Evolutionary conservation across 2,113 vertebrate genomes (phyloP), one percentile per base, ranked within the genome.

Genomic region (Syngnathus scovelli): DNA sequence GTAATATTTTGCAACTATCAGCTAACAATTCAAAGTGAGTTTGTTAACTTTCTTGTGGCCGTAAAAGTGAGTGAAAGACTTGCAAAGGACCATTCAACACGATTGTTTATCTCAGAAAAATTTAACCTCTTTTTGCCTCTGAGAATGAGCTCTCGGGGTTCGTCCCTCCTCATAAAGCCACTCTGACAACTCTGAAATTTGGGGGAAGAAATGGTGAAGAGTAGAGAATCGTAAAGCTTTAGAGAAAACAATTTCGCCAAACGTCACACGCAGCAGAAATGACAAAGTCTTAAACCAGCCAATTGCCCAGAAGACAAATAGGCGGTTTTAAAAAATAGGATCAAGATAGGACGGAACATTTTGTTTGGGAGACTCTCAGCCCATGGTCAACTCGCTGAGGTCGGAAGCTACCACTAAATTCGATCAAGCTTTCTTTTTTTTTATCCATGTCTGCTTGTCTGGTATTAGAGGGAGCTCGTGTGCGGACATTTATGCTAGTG

Each of bases 241-340:
- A n/a, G 43, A 60, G 44, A 52, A 63, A 80, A 37, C 43, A 12
- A 11, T 73, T 78, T 66, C 44, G 19, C 36, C 36, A 38, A 71
- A 68, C 64, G 56, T 68, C 71, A 72, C 67, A 67, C 61, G 54
- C 54, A 61, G 61, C 71, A 61, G 70, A 81, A 77, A 72, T 61
- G 13, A 78, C 64, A 65, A 70, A 75, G 48, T 69, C 55, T 44
- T 67, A 63, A 62, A 70, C 73, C 10, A 74, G 8, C 19, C 27
- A 46, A 71, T 79, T 13, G 60, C 49, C 6, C 39, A 72, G 70
- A 38, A 58, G 69, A 73, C 44, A 67, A 79, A 75, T 71, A 74
- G 78, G 75, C 78, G 79, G 69, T 85, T 33, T 89, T 72, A 67
- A 74, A 78, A 77, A 83, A 82, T 68, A 43, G 77, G 73, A 78